Base-by-base conservation (phyloP, 2,888 invertebrate species). In the Cactoblastis cactorum region DNA sequence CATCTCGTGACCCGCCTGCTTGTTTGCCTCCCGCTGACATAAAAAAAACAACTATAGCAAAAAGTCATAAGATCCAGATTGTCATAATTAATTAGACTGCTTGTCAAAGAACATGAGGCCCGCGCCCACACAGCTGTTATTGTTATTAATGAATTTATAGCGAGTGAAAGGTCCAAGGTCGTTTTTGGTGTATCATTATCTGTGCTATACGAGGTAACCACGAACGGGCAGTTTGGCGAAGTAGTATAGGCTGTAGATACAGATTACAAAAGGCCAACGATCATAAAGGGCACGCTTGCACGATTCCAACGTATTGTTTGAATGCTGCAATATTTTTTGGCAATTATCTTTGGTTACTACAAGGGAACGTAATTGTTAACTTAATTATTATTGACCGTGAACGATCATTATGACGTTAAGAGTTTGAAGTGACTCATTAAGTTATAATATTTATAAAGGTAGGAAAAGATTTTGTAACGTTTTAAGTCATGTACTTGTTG, bases 111-210 rank as follows among this genome's bases (percentile, higher is more conserved):
- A 34, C 62, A 68, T 54, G 19, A 57, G 63, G 65, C 59, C 54
- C 55, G 61, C 69, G 58, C 75, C 70, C 61, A 59, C 61, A 62
- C 64, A 49, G 55, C 56, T 58, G 69, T 67, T 74, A 77, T 69
- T 73, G 69, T 75, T 78, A 60, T 68, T 71, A 71, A 75, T 69
- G 64, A 67, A 74, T 74, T 73, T 74, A 69, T 67, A 67, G 63
- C 69, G 59, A 80, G 80, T 76, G 80, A 83, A 69, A 67, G 81
- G 75, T 72, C 69, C 82, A 83, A 83, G 84, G 83, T 54, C 54
- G 53, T 33, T 61, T 64, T 69, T 61, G 65, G 72, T 66, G 68
- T 74, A 74, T 74, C 67, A 74, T 75, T 76, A 72, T 63, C 65
- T 68, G 61, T 65, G 71, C 71, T 77, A 69, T 74, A 65, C 68